A percentile compares a stretch with the other conserved stretches of the same genome.
phyloP scores from a whole-genome alignment of 1,140 invertebrate genomes.

The Philaenus spumarius region DNA sequence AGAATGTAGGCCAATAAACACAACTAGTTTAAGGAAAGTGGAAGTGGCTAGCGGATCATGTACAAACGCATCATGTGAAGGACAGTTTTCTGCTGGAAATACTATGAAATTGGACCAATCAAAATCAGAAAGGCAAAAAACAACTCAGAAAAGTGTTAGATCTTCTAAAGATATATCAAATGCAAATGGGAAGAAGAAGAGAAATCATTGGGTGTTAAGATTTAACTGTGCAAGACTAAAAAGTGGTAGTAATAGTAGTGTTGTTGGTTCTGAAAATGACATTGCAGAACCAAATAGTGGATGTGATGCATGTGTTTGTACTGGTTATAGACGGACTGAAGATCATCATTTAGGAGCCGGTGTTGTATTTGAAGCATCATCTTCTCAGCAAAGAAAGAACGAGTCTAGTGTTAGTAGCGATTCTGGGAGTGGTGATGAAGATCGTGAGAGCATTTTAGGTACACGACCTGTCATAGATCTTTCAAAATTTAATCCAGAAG shows the following conservation, averaged over 20 bases:
- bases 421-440: constrained; percentile 14
- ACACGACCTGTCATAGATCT: constrained; percentile 48
- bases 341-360: constrained; percentile 47
- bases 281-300: constrained; percentile 39
- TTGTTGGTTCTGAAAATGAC: constrained; percentile 40
- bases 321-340: constrained; percentile 50
- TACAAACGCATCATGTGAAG: neutral
- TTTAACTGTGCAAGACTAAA: constrained; percentile 52
- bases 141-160: neutral
- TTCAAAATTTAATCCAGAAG: constrained; percentile 50
- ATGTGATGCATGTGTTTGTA: constrained; percentile 49
- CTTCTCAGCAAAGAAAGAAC: constrained; percentile 32
- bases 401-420: constrained; percentile 14
- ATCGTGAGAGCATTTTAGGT: constrained; percentile 1
- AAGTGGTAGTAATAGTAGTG: constrained; percentile 40
- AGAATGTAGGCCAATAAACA: neutral
- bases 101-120: constrained; percentile 15
- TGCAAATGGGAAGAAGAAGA: constrained; percentile 42
- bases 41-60: neutral
- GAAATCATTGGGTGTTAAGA: constrained; percentile 53
- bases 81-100: neutral
- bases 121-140: constrained; percentile 14
- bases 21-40: neutral
- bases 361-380: constrained; percentile 44
- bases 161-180: constrained; percentile 6